Evolutionary conservation across 2,113 vertebrate species (phyloP).

Genomic region (Cercopithecus mona): DNA sequence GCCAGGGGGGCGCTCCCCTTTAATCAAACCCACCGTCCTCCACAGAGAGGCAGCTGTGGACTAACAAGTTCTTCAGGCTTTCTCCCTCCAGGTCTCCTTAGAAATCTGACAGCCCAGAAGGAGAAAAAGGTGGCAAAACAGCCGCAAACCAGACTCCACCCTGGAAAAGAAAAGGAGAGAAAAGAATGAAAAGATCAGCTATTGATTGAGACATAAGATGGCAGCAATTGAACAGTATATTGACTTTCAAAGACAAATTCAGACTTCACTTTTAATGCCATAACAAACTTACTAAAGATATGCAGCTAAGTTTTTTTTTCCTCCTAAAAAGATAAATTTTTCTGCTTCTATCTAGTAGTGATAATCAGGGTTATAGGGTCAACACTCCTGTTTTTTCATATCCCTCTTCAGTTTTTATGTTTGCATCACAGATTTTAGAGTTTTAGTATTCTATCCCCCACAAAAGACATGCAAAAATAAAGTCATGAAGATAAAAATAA

Average conservation of each 20-base stretch:
- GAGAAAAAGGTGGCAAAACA: background rate
- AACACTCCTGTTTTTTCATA: background rate
- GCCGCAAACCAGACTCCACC: background rate
- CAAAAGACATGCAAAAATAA: background rate
- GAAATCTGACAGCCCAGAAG: conserved; percentile 66
- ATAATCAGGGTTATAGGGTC: background rate
- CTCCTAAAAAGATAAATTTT: fast-evolving
- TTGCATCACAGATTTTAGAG: background rate
- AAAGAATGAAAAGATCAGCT: conserved; percentile 7
- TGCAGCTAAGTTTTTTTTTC: background rate
- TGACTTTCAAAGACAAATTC: conserved; percentile 27
- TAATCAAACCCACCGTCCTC: conserved; percentile 91
- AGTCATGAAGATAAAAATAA: conserved; percentile 74
- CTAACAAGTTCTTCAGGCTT: conserved; percentile 83
- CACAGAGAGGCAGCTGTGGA: conserved; percentile 87
- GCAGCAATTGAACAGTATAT: conserved; percentile 80
- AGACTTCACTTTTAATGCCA: background rate
- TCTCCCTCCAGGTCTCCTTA: conserved; percentile 66
- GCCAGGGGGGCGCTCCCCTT: conserved; percentile 89
- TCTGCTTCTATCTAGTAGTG: background rate
- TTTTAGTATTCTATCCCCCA: background rate
- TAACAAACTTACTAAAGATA: background rate
- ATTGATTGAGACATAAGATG: conserved; percentile 81
- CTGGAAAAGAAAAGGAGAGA: background rate
- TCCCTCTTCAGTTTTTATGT: background rate